Evolutionary conservation across 2,113 vertebrate species (phyloP), one percentile per base, ranked within the genome.

Genomic region (Gavialis gangeticus): DNA sequence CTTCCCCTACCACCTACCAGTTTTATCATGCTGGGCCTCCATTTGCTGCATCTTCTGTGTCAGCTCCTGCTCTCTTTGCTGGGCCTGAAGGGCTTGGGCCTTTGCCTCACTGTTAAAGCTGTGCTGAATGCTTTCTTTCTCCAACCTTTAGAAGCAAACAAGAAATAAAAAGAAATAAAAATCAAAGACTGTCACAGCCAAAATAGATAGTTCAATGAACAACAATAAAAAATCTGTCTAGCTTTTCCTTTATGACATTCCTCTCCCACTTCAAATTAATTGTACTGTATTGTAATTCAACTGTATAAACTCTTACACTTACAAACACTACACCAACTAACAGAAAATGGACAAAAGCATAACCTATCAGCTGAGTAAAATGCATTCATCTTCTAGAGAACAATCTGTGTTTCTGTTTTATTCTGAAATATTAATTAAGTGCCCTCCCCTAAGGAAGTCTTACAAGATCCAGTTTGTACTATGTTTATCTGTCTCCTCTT

Each of bases 1-100:
- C 98, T 97, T 97, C 98, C 95, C 97, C 98, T 97, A 98, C 98
- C 98, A 98, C 98, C 98, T 98, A 99, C 99, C 99, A 98, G 98
- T 98, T 98, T 97, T 98, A 97, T 98, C 98, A 98, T 99, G 98
- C 98, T 98, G 98, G 95, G 98, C 97, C 95, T 99, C 99, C 95
- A 98, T 98, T 98, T 98, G 98, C 98, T 98, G 97, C 97, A 99
- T 98, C 98, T 98, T 98, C 98, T 96, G 98, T 97, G 98, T 97
- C 98, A 99, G 98, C 98, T 99, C 98, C 96, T 97, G 97, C 98
- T 99, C 99, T 93, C 98, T 98, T 95, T 98, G 98, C 97, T 97
- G 98, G 84, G 98, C 98, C 97, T 98, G 98, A 95, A 98, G 98
- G 97, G 98, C 98, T 97, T 89, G 97, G 90, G 98, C 98, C 84